These are phyloP conservation scores for Sebastes schlegelii DNA, from an alignment of 2,113 vertebrate species.

Conservation along the genomic window DNA sequence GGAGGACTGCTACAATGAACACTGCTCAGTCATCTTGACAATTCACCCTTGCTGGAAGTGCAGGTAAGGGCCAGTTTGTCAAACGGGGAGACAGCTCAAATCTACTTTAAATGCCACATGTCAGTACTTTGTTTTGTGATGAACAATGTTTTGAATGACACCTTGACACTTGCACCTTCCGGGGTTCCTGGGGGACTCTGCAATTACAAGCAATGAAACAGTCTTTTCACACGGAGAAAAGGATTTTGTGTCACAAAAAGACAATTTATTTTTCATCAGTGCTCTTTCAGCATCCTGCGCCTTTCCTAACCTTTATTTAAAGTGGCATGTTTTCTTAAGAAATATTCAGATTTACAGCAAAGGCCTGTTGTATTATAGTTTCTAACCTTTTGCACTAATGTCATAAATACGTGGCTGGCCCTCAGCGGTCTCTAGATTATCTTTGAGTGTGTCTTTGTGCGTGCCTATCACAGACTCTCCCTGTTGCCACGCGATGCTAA, in stretches of 20 bases:
- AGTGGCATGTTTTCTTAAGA: background rate
- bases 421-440: slow-evolving; percentile 43
- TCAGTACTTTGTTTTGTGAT: slow-evolving; percentile 51
- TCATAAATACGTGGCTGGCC: slow-evolving; percentile 25
- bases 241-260: slow-evolving; percentile 11
- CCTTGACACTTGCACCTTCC: slow-evolving; percentile 59
- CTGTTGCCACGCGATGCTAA: slow-evolving; percentile 54
- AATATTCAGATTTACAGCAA: background rate
- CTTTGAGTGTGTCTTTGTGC: slow-evolving; percentile 36
- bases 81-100: slow-evolving; percentile 48
- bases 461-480: slow-evolving; percentile 41
- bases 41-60: slow-evolving; percentile 54
- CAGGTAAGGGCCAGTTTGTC: slow-evolving; percentile 50
- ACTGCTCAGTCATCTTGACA: slow-evolving; percentile 68
- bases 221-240: slow-evolving; percentile 9
- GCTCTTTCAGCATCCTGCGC: background rate
- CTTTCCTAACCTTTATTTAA: background rate
- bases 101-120: slow-evolving; percentile 64
- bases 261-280: background rate
- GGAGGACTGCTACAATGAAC: slow-evolving; percentile 52
- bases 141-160: slow-evolving; percentile 58
- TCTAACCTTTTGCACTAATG: slow-evolving; percentile 42
- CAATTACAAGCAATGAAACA: slow-evolving; percentile 39
- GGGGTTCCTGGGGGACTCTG: slow-evolving; percentile 44
- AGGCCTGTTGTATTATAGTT: background rate